Percentiles rank a stretch among this genome's conserved stretches.
phyloP scores from a whole-genome alignment of 2,888 invertebrate genomes.

The Amphiduros pacificus region DNA sequence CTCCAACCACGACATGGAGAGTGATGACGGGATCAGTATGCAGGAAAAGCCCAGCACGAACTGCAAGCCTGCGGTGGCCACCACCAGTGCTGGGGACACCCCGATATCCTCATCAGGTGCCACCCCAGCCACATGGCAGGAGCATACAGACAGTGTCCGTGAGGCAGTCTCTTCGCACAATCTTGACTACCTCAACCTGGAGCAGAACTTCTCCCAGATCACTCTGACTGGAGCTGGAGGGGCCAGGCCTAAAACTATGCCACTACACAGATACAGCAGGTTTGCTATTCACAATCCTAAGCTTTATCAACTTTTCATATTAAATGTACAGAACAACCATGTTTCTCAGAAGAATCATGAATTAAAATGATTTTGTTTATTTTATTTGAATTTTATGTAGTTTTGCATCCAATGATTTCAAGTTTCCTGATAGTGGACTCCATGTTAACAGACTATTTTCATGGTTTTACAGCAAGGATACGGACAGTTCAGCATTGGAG shows the following conservation, averaged over 20 bases:
- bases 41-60: too few species aligned
- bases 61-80: too few species aligned
- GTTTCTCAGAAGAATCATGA: too few species aligned
- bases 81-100: slow-evolving; percentile 6
- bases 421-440: neutral
- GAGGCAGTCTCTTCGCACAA: slow-evolving; percentile 16
- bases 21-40: too few species aligned
- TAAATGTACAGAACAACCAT: too few species aligned
- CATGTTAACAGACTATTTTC: too few species aligned
- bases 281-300: too few species aligned
- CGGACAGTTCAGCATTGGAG: slow-evolving; percentile 59
- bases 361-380: too few species aligned
- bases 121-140: slow-evolving; percentile 8
- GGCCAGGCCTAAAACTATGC: slow-evolving; percentile 55
- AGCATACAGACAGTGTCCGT: neutral
- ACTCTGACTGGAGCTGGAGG: slow-evolving; percentile 27
- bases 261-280: too few species aligned
- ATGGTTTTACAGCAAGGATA: slow-evolving; percentile 46
- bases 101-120: slow-evolving; percentile 6
- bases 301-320: too few species aligned
- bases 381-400: too few species aligned
- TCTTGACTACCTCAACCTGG: slow-evolving; percentile 35
- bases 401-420: too few species aligned
- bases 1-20: neutral
- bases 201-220: slow-evolving; percentile 24